Base-by-base conservation (phyloP, 2,888 invertebrate species). In the Oscheius sp. region DNA sequence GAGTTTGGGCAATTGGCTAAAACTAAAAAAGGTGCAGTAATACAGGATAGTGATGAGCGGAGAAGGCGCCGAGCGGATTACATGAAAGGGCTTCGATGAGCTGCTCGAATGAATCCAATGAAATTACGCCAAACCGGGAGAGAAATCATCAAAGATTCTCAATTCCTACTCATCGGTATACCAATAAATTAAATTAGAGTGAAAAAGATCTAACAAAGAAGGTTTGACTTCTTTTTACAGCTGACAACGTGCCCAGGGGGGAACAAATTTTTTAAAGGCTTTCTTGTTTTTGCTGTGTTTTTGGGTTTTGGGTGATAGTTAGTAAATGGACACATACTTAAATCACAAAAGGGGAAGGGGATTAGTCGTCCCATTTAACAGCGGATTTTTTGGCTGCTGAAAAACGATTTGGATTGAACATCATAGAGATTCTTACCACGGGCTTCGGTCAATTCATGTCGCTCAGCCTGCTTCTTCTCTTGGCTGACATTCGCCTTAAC, bases 391-490 rank as follows among this genome's bases (percentile, higher is more conserved):
- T 80, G 42, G 78, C 79, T 2, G 78, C 80, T 78, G 72, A 59
- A 78, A 76, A 35, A 10, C 42, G 58, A 70, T 70, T 58, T 42
- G 48, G 13, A 70, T 48, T 47, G 29, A 42, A 70, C n/a, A 35
- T 4, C 13, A 13, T 29, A 29, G 9, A 3, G 51, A n/a, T 35
- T 42, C 48, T 29, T 21, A 79, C 79, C 77, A 63, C 68, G 75
- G 1, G 79, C 81, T 3, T 79, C 78, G 32, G 74, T 76, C 0
- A 83, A 71, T n/a, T 79, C 74, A 3, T 76, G 73, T 29, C 77
- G 75, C 58, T 83, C 83, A 13, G 73, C 75, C 59, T 70, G 70
- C 13, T 76, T 76, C 58, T 83, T 75, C 63, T 83, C 83, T 32
- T 65, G 70, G 3, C 79, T 62, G 1, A 81, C 79, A 0, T 72